Evolutionary conservation across 2,797 vertebrate genomes (phyloP), one percentile per base, ranked within the genome.

Genomic region (Brotula barbata): DNA sequence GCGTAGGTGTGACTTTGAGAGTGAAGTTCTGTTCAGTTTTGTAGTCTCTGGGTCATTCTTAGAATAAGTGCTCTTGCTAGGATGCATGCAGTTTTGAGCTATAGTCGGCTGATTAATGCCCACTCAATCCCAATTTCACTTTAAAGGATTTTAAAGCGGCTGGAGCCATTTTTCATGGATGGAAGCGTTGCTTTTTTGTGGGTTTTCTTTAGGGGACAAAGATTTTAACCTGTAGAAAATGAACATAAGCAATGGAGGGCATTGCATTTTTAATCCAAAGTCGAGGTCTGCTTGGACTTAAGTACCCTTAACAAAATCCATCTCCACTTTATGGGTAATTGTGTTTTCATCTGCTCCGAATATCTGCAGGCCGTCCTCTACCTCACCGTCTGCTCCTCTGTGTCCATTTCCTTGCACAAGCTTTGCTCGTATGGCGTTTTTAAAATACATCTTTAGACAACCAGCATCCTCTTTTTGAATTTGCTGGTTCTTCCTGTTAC

Each of bases 51-150:
- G 78, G 57, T 77, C 69, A 39, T 17, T 41, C 49, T 42, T 43
- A 37, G 68, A 81, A 70, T 56, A 70, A 78, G 64, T 59, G 63
- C 53, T 62, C 67, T 53, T 76, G 54, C 74, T 68, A 43, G 62
- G 70, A 84, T 82, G 66, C 65, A 51, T 51, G 71, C 53, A 28
- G 62, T 37, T 65, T 82, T 61, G 49, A 69, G 40, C 46, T 49
- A 23, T 19, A 57, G 22, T 73, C 23, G 64, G 31, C 57, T 83
- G 80, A 86, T 88, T 85, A 87, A 85, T 88, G 68, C 64, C 51
- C 22, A 72, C 56, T 85, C 77, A 71, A 80, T 84, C 80, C 78
- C 59, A 80, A 79, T 86, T 77, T 83, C 44, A 72, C 68, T 54
- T 59, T 48, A 61, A 63, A 77, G 55, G 64, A 51, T 75, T 74